A percentile compares a stretch with the other conserved stretches of the same genome.
Evolutionary conservation across 2,797 vertebrate species (phyloP).

Genomic region (Anisognathus igniventris): DNA sequence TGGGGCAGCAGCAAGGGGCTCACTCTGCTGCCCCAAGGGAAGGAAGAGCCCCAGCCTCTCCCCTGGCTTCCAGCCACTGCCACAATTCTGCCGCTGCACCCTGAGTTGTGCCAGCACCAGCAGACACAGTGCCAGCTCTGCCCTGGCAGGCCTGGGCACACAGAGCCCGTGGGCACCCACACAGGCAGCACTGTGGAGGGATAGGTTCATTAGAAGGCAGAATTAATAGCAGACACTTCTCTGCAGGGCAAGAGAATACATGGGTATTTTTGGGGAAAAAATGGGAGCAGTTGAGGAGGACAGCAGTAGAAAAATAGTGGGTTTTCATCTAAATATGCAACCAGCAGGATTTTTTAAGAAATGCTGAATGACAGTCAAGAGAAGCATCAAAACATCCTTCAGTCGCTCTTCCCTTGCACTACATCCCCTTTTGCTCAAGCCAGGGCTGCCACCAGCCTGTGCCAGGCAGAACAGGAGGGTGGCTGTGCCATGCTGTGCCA

Average conservation of each 20-base stretch:
- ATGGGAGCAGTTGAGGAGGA: neutral
- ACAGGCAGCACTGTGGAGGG: neutral
- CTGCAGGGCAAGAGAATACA: accelerated
- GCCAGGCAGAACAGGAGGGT: accelerated
- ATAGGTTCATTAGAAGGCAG: accelerated
- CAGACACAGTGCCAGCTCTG: accelerated
- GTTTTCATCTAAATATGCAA: neutral
- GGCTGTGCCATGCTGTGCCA: neutral
- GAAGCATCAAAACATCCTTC: neutral
- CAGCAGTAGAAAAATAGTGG: accelerated
- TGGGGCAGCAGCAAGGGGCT: neutral
- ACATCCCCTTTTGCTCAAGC: neutral
- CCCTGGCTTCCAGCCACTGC: accelerated
- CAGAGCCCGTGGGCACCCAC: neutral
- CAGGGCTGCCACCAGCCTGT: neutral
- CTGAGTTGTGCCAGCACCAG: neutral
- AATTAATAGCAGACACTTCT: neutral
- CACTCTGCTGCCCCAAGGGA: neutral
- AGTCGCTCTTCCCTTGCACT: neutral
- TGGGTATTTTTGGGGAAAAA: neutral
- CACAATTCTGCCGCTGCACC: accelerated
- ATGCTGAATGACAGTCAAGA: neutral
- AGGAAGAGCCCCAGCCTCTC: neutral
- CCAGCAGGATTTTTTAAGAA: neutral
- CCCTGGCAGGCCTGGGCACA: neutral